Percentiles rank a stretch among this genome's conserved stretches.
Conservation (phyloP, 2,888 invertebrate species). For the Zelleria hepariella region DNA sequence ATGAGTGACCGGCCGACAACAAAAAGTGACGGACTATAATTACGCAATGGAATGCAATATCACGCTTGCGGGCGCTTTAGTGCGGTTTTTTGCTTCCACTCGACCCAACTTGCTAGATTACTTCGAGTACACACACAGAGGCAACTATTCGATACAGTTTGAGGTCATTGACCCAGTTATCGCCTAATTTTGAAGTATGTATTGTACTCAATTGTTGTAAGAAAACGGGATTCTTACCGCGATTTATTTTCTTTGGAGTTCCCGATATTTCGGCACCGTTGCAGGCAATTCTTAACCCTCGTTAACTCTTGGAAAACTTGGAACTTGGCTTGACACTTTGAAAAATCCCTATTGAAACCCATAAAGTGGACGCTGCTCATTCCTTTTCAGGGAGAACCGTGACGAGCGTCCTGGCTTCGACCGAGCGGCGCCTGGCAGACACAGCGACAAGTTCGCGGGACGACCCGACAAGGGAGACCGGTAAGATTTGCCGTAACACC, state of each 20-base stretch:
- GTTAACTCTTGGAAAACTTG: too few relatives aligned
- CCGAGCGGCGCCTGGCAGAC: slow-evolving; percentile 48
- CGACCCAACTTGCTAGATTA: too few relatives aligned
- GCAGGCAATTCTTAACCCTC: too few relatives aligned
- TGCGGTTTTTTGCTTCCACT: neutral
- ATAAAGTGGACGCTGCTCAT: slow-evolving; percentile 7
- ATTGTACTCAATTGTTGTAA: too few relatives aligned
- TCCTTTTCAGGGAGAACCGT: slow-evolving; percentile 46
- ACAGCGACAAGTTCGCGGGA: slow-evolving; percentile 52
- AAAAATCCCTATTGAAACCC: too few relatives aligned
- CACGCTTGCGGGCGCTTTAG: neutral
- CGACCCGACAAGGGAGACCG: slow-evolving; percentile 30
- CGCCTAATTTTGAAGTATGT: neutral
- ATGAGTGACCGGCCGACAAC: neutral
- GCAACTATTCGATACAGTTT: neutral
- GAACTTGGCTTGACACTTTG: too few relatives aligned
- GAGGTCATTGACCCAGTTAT: neutral
- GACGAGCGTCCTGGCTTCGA: slow-evolving; percentile 54
- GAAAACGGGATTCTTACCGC: too few relatives aligned
- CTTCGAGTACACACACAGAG: neutral
- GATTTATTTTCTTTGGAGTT: too few relatives aligned
- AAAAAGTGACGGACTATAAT: neutral
- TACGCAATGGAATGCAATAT: neutral
- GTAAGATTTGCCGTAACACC: slow-evolving; percentile 16
- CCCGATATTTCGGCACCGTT: too few relatives aligned